Conservation (phyloP, 1,140 invertebrate species). For the Idris sp. region DNA sequence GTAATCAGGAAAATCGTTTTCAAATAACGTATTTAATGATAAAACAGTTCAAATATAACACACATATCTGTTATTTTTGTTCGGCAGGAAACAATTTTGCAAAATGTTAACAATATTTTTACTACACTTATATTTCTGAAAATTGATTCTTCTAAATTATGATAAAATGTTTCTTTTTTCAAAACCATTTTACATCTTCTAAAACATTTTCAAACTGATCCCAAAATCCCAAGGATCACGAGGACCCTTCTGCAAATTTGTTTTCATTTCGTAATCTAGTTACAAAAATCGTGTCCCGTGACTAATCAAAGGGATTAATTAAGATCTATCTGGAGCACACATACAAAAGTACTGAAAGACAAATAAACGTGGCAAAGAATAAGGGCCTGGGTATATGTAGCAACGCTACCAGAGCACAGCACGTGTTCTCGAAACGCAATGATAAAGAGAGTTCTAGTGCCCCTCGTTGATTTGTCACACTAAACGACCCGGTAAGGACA, state of each 20-base stretch:
- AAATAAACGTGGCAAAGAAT: constrained; percentile 36
- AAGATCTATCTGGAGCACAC: constrained; percentile 32
- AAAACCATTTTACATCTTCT: constrained; percentile 1
- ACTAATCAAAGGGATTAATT: constrained; percentile 53
- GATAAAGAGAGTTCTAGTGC: constrained; percentile 48
- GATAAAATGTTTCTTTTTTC: no score
- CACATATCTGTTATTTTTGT: no score
- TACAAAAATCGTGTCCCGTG: constrained; percentile 33
- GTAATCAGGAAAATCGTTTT: background rate
- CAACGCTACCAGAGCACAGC: constrained; percentile 7
- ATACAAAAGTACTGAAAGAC: constrained; percentile 35
- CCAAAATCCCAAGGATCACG: constrained; percentile 1
- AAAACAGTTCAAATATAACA: no score
- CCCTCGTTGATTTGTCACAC: constrained; percentile 58
- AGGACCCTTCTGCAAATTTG: constrained; percentile 14
- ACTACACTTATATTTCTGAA: no score
- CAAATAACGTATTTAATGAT: no score
- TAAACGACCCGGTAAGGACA: constrained; percentile 52
- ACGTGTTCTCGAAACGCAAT: constrained; percentile 38
- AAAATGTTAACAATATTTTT: no score
- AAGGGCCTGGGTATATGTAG: constrained; percentile 25
- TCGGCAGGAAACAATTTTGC: background rate
- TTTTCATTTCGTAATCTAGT: constrained; percentile 29
- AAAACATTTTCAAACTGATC: constrained; percentile 3
- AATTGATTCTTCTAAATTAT: no score